A percentile compares a stretch with the other conserved stretches of the same genome.
Conservation (phyloP, 2,797 vertebrate species). For the Ptychobarbus kaznakovi region DNA sequence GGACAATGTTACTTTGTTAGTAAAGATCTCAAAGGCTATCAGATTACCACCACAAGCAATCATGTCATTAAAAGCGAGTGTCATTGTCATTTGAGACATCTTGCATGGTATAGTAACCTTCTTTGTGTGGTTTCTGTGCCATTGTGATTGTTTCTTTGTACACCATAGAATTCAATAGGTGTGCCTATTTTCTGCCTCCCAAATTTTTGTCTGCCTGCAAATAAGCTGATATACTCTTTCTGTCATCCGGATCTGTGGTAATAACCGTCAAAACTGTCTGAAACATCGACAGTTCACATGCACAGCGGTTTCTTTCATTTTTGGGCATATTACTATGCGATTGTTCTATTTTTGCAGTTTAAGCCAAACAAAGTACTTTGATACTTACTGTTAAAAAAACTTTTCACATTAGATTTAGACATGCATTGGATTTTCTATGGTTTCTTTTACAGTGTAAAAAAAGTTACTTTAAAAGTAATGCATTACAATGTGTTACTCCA, state of each 20-base stretch:
- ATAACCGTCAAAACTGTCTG: neutral
- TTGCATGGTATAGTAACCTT: slow-evolving; percentile 40
- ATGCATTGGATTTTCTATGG: neutral
- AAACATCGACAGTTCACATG: neutral
- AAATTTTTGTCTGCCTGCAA: slow-evolving; percentile 28
- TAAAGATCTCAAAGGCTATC: slow-evolving; percentile 27
- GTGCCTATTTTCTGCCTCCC: neutral
- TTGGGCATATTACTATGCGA: neutral
- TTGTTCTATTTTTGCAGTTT: neutral
- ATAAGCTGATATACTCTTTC: slow-evolving; percentile 26
- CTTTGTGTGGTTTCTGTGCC: slow-evolving; percentile 26
- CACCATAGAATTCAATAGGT: slow-evolving; percentile 25
- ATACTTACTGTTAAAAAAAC: neutral
- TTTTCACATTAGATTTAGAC: neutral
- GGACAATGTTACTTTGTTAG: slow-evolving; percentile 44
- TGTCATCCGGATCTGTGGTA: slow-evolving; percentile 11
- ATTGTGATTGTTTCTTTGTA: slow-evolving; percentile 30
- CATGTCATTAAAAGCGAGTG: slow-evolving; percentile 36
- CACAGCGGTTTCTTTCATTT: slow-evolving; percentile 17
- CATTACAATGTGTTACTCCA: too few species aligned
- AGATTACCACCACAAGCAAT: slow-evolving; percentile 41
- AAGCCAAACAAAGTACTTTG: neutral
- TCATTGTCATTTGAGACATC: slow-evolving; percentile 50
- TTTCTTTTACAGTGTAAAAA: too few species aligned
- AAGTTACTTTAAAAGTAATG: neutral